Base-by-base conservation (phyloP, 2,888 invertebrate species). In the Pilophorus perplexus region DNA sequence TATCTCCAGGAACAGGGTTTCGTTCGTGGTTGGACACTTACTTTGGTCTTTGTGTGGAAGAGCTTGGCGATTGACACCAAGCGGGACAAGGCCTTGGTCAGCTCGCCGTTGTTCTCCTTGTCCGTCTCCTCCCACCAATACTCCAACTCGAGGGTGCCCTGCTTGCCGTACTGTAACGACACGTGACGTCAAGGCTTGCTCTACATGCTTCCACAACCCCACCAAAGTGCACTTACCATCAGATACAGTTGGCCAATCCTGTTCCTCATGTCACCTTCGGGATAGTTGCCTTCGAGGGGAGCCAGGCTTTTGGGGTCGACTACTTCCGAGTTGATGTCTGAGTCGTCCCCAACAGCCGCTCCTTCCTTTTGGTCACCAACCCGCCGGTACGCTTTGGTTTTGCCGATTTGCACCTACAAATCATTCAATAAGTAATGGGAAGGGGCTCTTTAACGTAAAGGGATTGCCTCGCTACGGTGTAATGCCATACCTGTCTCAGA, bases 111-210 rank as follows among this genome's bases (percentile, higher is more conserved):
- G 38, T 67, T 69, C 57, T 68, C 68, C 62, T 64, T 62, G 28
- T 44, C 46, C 8, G 65, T 52, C 44, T 67, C 67, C 8, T 84
- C 84, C 89, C 89, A 91, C 82, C 86, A 87, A 76, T 91, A 92
- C 76, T 91, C 89, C 22, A 91, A 76, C 66, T 85, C 82, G 27
- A 92, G 77, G 76, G 85, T 88, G 0, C 88, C 87, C 68, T 90
- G 86, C 66, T 81, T 80, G 14, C 89, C 89, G 76, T 38, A 57
- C 62, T 62, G 20, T 5, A 46, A 62, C 27, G 14, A 10, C 6
- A 10, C 33, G 6, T 8, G 6, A 33, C 33, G 6, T 8, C 33
- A 12, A 33, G 12, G 33, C 6, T 33, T 6, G 12, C 33, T 33
- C 12, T 12, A 33, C 6, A 8, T 8, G 6, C 33, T 8, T 8